Evolutionary conservation across 1,140 invertebrate genomes (phyloP).

Genomic region (Tachypleus tridentatus): DNA sequence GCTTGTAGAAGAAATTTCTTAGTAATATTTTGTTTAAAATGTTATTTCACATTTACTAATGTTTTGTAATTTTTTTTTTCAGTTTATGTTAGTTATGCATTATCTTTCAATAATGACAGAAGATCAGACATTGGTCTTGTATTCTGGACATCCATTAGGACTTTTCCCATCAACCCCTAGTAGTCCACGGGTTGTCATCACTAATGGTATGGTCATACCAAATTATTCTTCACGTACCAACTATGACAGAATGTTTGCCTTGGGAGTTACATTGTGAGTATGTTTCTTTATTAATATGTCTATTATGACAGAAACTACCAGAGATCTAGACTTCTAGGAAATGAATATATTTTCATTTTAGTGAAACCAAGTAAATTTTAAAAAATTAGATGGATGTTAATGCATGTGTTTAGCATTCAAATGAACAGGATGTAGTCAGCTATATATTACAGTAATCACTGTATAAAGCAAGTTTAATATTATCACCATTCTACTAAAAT

Average conservation of each 20-base stretch:
- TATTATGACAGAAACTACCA: no score
- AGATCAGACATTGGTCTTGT: conserved; percentile 50
- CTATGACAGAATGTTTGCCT: conserved; percentile 46
- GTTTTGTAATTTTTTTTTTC: conserved; percentile 17
- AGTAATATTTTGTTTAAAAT: not conserved
- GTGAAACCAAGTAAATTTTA: no score
- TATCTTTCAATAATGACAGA: conserved; percentile 48
- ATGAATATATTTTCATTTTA: no score
- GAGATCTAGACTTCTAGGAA: no score
- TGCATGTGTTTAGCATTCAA: no score
- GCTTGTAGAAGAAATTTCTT: not conserved
- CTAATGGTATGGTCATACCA: conserved; percentile 57
- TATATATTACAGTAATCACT: no score
- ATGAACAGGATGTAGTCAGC: no score
- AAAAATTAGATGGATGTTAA: no score
- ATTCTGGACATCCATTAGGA: conserved; percentile 53
- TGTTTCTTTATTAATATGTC: not conserved
- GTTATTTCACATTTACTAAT: not conserved
- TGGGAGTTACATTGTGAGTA: conserved; percentile 48
- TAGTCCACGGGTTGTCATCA: conserved; percentile 50
- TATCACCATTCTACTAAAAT: no score
- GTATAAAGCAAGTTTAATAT: no score
- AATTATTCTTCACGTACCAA: conserved; percentile 46
- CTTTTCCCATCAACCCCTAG: conserved; percentile 44
- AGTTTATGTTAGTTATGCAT: conserved; percentile 51